Evolutionary conservation across 2,888 invertebrate genomes (phyloP), one percentile per base, ranked within the genome.

Genomic region (Sphaeridia pumilis): DNA sequence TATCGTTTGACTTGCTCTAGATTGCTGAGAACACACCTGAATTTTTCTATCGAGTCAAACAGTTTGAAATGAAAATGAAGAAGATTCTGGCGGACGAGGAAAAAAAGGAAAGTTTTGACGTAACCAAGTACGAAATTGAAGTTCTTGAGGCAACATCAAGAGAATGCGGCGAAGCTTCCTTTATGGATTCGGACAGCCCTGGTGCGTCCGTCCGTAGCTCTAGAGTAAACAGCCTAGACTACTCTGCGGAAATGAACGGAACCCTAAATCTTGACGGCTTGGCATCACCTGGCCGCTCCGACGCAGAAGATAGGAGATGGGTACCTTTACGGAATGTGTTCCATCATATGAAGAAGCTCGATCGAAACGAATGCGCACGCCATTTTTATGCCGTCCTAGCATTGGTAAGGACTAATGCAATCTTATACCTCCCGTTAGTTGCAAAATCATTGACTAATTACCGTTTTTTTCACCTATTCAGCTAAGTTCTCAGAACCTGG

Each of bases 341-440:
- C 52, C 52, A 56, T 14, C 60, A 60, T 22, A 62, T 63, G 61
- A 65, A 63, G 38, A 62, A 56, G 38, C 47, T 62, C 43, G 58
- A 63, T 22, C 49, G 54, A 22, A 59, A 57, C 2, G 65, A 65
- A 60, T 59, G 60, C 25, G 59, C 60, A 26, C 55, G 65, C 1
- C 53, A 54, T 21, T 63, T 65, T 49, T 63, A 61, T 42, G 63
- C 63, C 3, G 59, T 65, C 2, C 57, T 65, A n/a, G 63, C 58
- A 4, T 41, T 65, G 58, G 65, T 65, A 58, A 55, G 53, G n/a
- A n/a, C n/a, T n/a, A n/a, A n/a, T n/a, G n/a, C n/a, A n/a, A n/a
- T n/a, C n/a, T n/a, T n/a, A n/a, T n/a, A n/a, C n/a, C n/a, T n/a
- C n/a, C n/a, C n/a, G n/a, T 17, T n/a, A 14, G 12, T 5, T 28